These are phyloP conservation scores for Epicampocera succincta DNA, from an alignment of 2,888 invertebrate genomes.

Conservation along the genomic window DNA sequence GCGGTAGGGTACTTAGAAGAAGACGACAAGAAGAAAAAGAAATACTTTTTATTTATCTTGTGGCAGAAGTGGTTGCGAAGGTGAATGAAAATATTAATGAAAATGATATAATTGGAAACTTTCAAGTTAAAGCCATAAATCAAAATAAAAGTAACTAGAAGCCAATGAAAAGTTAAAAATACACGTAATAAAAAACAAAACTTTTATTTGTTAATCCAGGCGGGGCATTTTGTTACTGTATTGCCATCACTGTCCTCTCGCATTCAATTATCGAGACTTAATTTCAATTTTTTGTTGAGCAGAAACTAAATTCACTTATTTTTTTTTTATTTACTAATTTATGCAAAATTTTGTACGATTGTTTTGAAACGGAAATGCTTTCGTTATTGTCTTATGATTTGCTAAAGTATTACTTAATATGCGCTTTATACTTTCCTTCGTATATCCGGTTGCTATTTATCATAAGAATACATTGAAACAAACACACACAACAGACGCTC, in stretches of 20 bases:
- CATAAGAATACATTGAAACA: conserved; percentile 45
- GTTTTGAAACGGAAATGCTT: conserved; percentile 64
- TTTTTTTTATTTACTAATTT: conserved; percentile 34
- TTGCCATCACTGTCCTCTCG: no score
- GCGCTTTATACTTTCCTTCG: conserved; percentile 68
- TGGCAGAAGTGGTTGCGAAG: no score
- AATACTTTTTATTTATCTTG: neutral
- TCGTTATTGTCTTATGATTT: conserved; percentile 68
- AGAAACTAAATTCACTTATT: neutral
- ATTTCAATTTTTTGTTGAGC: neutral
- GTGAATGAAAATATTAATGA: neutral
- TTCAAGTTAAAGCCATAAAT: neutral
- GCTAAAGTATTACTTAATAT: conserved; percentile 68
- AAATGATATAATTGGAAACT: conserved; percentile 5
- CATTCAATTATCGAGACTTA: neutral
- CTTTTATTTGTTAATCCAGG: no score
- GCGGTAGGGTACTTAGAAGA: neutral
- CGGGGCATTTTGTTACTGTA: no score
- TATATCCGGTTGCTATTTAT: conserved; percentile 69
- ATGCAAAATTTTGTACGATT: conserved; percentile 33
- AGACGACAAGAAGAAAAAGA: no score
- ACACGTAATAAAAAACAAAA: neutral
- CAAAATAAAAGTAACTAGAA: neutral
- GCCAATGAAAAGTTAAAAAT: neutral
- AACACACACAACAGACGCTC: conserved; percentile 4